These are phyloP conservation scores for Crotalus horridus DNA, from an alignment of 2,113 vertebrate genomes.

Conservation along the genomic window DNA sequence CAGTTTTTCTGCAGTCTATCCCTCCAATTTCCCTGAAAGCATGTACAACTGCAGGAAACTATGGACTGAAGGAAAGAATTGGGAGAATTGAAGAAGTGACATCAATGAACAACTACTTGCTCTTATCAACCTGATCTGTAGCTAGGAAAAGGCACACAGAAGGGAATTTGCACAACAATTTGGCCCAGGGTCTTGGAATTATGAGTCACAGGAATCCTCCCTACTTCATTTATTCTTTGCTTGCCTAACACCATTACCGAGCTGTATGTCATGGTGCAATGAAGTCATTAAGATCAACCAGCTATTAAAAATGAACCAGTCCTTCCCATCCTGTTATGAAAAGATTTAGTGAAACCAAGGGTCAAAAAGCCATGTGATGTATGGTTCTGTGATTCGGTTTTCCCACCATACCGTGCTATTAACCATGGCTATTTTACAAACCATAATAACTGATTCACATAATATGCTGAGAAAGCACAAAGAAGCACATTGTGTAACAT, in stretches of 20 bases:
- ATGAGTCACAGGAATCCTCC: slow-evolving; percentile 3
- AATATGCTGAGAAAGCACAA: neutral
- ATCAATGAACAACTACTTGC: neutral
- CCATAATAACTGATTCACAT: neutral
- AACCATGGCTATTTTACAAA: neutral
- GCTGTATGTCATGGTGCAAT: neutral
- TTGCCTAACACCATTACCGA: neutral
- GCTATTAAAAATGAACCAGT: neutral
- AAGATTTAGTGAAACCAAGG: neutral
- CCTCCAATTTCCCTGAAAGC: neutral
- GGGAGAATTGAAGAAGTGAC: neutral
- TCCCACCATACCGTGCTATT: neutral
- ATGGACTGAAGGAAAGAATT: neutral
- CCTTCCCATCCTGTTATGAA: neutral
- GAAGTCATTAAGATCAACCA: neutral
- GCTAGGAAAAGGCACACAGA: neutral
- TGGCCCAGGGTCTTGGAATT: neutral
- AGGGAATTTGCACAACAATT: neutral
- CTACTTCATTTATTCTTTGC: neutral
- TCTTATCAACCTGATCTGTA: neutral
- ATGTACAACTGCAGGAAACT: neutral
- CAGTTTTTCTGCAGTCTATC: neutral
- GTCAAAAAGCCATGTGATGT: neutral
- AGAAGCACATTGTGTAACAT: neutral
- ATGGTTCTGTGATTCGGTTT: neutral